phyloP scores from a whole-genome alignment of 92 coral and sea anemone species.

The Zoanthus gigantus region DNA sequence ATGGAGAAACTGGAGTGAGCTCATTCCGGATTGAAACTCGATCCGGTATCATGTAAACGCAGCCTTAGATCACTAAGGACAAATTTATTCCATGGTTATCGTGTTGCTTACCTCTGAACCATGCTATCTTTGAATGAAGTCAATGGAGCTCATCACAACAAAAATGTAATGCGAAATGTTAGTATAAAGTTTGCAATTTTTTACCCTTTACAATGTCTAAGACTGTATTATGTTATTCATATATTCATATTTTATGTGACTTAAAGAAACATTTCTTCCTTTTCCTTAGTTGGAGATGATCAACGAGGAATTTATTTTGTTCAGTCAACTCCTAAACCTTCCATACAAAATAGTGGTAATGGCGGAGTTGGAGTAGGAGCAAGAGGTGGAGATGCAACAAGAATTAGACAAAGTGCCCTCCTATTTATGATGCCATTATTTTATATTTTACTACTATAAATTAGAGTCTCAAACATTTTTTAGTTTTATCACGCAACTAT shows the following conservation, averaged over 20 bases:
- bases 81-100: too few relatives aligned
- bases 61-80: too few relatives aligned
- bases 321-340: conserved; percentile 5
- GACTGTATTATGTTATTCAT: neutral
- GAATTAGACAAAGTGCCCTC: conserved; percentile 11
- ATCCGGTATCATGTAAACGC: too few relatives aligned
- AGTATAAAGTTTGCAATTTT: neutral
- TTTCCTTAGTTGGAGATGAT: neutral
- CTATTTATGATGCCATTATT: conserved; percentile 1
- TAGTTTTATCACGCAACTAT: neutral
- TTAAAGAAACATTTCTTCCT: neutral
- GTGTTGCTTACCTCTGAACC: too few relatives aligned
- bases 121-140: neutral
- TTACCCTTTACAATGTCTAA: neutral
- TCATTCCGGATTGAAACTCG: too few relatives aligned
- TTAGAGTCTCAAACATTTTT: neutral
- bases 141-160: neutral
- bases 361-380: conserved; percentile 3
- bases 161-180: too few relatives aligned
- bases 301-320: neutral
- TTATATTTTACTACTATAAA: conserved; percentile 21
- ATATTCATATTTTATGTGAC: neutral
- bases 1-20: too few relatives aligned
- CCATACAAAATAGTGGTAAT: neutral
- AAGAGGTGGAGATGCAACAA: conserved; percentile 32